Base-by-base conservation (phyloP, 2,888 invertebrate species). In the Ichneumon xanthorius region DNA sequence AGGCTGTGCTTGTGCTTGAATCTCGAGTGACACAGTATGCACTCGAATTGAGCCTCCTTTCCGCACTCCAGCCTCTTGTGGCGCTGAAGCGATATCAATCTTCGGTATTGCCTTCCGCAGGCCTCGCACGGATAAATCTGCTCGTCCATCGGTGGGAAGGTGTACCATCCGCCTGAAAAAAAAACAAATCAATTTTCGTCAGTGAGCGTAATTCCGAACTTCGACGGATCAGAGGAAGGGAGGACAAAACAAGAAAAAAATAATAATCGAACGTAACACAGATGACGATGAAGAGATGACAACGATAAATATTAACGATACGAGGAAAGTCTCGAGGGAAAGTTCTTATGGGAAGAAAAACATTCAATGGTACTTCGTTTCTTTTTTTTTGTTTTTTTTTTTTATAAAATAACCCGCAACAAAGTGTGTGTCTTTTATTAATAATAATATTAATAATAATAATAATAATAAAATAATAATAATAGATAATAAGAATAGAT, bases 51-150 rank as follows among this genome's bases (percentile, higher is more conserved):
- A 4, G 94, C 95, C 79, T 94, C 94, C 88, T 95, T 95, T 67
- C 95, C 94, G 87, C 95, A 95, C 88, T 95, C 95, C 78, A 94
- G 92, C 82, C 93, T 93, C 88, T 93, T 93, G 89, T 95, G 95
- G 16, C 94, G 94, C 79, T 94, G 92, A 37, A 95, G 88, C 3
- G 92, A 92, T 71, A 93, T 92, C 19, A 92, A 83, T 75, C 93
- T 89, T 53, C 92, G 89, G 80, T 93, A 93, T 14, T 88, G 90
- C 9, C 93, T 89, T 50, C 91, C 91, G 85, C 93, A 93, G 3
- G 91, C 89, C 87, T 93, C 91, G 87, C 93, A 93, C 0, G 91
- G 91, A 82, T 91, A 93, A 16, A 67, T 79, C 61, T 87, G 88
- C 75, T 89, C 87, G 80, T 87, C 88, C 55, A 80, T 86, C 45